Base-by-base conservation (phyloP, 1,140 invertebrate species). In the Acromyrmex echinatior region DNA sequence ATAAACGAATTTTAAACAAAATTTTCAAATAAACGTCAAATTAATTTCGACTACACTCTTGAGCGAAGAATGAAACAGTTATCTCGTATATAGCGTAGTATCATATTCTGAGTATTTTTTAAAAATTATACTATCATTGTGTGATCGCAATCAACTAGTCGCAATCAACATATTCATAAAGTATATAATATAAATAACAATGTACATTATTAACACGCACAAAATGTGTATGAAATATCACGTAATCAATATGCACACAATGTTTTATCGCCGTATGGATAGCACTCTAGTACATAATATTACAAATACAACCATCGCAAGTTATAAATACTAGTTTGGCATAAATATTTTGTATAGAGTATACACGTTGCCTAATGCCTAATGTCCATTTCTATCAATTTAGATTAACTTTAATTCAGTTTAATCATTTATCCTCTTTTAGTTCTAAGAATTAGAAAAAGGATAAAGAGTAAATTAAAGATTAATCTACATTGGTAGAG, bases 21-120 rank as follows among this genome's bases (percentile, higher is more conserved):
- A 78, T 49, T 65, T 65, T 39, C 16, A 4, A 39, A 45, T 74
- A 74, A 74, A 74, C 7, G 35, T 60, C 56, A 84, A 84, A 74
- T 76, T 76, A 84, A 84, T 84, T 84, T 84, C 80, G 80, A 84
- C 68, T 62, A 12, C 5, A 82, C 39, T 82, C 39, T 82, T 25
- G 21, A 82, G 56, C 65, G 35, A 68, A n/a, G 35, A 82, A 35
- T 70, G 10, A 60, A 58, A 82, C 18, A 7, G 2, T 74, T 74
- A 82, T 82, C 56, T 82, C 53, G 18, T 84, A 39, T 74, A 84
- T n/a, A 14, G 9, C 58, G 70, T 45, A 84, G 9, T 9, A 1
- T 62, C 35, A 49, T 63, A 49, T 63, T 62, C 7, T n/a, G 21
- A 82, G 45, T 49, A 60, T 49, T 74, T 3, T 56, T 84, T 12